A percentile compares a stretch with the other conserved stretches of the same genome.
These are phyloP conservation scores for Hucho hucho DNA, from an alignment of 2,113 vertebrate species.

Conservation along the genomic window DNA sequence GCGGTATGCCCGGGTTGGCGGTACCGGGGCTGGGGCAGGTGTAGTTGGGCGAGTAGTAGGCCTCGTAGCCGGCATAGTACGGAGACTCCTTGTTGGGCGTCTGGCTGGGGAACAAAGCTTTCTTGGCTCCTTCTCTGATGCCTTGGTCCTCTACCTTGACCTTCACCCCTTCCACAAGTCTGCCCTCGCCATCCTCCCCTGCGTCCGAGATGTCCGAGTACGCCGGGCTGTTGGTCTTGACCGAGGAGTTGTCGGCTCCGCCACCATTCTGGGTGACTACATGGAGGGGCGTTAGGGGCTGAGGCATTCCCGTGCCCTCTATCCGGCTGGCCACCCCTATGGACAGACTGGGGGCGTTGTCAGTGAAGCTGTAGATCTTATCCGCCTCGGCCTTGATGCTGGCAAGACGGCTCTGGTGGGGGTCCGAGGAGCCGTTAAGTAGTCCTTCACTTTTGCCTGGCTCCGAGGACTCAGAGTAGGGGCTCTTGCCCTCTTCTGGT, in stretches of 20 bases:
- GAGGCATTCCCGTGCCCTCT: slow-evolving; percentile 82
- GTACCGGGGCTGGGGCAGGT: slow-evolving; percentile 87
- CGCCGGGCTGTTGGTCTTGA: slow-evolving; percentile 95
- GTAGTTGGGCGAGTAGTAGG: slow-evolving; percentile 93
- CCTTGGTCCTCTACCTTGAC: slow-evolving; percentile 85
- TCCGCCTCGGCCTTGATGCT: slow-evolving; percentile 98
- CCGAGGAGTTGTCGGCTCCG: slow-evolving; percentile 85
- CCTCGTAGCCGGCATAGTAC: slow-evolving; percentile 89
- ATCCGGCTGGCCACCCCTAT: slow-evolving; percentile 88
- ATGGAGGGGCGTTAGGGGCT: slow-evolving; percentile 88
- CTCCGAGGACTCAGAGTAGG: slow-evolving; percentile 85
- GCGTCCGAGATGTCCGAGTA: slow-evolving; percentile 98
- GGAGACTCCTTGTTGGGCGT: slow-evolving; percentile 89
- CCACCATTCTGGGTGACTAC: slow-evolving; percentile 92
- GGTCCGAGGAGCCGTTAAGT: slow-evolving; percentile 90
- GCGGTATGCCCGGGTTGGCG: slow-evolving; percentile 75
- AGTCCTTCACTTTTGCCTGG: slow-evolving; percentile 82
- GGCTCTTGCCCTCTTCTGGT: slow-evolving; percentile 88
- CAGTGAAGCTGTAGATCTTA: slow-evolving; percentile 98
- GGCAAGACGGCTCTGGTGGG: slow-evolving; percentile 93
- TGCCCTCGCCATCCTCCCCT: slow-evolving; percentile 94
- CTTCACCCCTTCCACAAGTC: slow-evolving; percentile 81
- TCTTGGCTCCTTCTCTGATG: slow-evolving; percentile 92
- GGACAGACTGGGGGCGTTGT: slow-evolving; percentile 96
- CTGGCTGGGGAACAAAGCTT: slow-evolving; percentile 88